phyloP scores from a whole-genome alignment of 2,888 invertebrate species.

The Loripinus fragilis region DNA sequence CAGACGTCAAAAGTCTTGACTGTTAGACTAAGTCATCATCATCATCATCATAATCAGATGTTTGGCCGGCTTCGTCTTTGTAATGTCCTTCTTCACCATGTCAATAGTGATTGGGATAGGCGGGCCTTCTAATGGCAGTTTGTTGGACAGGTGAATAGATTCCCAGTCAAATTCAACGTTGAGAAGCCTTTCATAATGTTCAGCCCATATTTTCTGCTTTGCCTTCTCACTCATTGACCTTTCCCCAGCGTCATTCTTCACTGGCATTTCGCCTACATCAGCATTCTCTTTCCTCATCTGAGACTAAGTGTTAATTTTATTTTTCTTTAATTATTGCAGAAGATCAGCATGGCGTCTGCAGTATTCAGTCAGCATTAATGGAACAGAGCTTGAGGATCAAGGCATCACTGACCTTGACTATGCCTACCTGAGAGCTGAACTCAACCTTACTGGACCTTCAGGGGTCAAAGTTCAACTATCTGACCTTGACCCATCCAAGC shows the following conservation, averaged over 20 bases:
- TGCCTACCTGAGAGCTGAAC: constrained; percentile 5
- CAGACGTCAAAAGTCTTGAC: too few species aligned
- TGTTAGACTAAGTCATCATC: too few species aligned
- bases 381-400: constrained; percentile 46
- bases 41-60: too few species aligned
- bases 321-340: constrained; percentile 32
- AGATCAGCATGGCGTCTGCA: constrained; percentile 54
- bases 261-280: background rate
- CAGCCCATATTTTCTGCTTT: too few species aligned
- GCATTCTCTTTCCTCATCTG: background rate
- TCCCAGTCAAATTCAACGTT: too few species aligned
- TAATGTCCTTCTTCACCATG: too few species aligned
- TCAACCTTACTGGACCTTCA: background rate
- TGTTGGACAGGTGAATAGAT: too few species aligned
- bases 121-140: too few species aligned
- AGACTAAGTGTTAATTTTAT: too few species aligned
- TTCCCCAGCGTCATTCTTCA: background rate
- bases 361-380: constrained; percentile 58
- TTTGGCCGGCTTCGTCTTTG: too few species aligned
- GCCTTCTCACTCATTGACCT: background rate
- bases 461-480: constrained; percentile 18
- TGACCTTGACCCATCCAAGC: background rate
- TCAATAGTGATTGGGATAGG: too few species aligned
- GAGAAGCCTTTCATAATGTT: too few species aligned
- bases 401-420: constrained; percentile 29